Evolutionary conservation across 2,888 invertebrate genomes (phyloP).

Genomic region (Drosophila atripex): DNA sequence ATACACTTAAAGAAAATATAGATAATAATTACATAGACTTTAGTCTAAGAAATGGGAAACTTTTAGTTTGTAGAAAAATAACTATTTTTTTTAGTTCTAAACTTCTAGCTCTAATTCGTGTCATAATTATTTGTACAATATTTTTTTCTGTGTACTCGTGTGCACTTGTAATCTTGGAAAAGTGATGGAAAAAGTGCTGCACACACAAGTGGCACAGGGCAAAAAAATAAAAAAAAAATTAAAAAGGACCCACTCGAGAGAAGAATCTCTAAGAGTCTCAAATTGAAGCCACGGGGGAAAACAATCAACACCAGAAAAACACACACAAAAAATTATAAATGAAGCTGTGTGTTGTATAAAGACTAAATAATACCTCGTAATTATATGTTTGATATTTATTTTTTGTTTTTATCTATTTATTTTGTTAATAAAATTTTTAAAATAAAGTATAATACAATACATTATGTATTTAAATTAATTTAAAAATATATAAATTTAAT

Average conservation of each 20-base stretch:
- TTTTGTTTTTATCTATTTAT: too few species aligned
- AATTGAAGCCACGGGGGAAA: conserved; percentile 36
- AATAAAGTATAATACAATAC: too few species aligned
- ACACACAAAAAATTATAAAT: not conserved
- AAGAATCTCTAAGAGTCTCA: conserved; percentile 25
- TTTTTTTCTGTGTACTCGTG: not conserved
- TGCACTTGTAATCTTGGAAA: conserved; percentile 34
- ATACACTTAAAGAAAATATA: not conserved
- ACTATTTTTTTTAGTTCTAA: too few species aligned
- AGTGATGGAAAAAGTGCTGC: conserved; percentile 48
- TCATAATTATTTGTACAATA: not conserved
- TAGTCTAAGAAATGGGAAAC: too few species aligned
- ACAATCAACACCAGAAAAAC: conserved; percentile 27
- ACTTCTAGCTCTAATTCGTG: not conserved
- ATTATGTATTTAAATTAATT: too few species aligned
- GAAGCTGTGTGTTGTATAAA: not conserved
- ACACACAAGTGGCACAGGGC: conserved; percentile 47
- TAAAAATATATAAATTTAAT: too few species aligned
- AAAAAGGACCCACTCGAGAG: conserved; percentile 59
- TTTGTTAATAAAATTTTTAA: too few species aligned
- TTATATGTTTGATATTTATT: too few species aligned
- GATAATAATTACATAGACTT: not conserved
- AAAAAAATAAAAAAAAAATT: not conserved
- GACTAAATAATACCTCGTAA: not conserved
- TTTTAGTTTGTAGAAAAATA: too few species aligned